Conservation (phyloP, 2,113 vertebrate genomes). For the Barnardius zonarius region DNA sequence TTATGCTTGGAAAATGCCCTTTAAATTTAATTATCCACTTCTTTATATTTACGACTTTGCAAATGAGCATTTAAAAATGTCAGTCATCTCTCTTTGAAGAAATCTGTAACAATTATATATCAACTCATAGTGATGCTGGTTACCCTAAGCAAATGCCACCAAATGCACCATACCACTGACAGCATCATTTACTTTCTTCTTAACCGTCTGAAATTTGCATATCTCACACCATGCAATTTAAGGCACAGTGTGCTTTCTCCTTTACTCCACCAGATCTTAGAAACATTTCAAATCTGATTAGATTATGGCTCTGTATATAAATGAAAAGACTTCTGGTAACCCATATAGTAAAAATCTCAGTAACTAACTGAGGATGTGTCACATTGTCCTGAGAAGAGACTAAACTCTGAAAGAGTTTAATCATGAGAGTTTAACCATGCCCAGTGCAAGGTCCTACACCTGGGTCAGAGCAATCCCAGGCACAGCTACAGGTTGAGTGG, state of each 20-base stretch:
- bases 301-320: not conserved
- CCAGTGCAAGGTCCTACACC: not conserved
- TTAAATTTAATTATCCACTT: constrained; percentile 37
- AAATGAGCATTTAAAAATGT: constrained; percentile 12
- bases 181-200: not conserved
- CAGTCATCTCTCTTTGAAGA: not conserved
- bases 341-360: not conserved
- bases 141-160: not conserved
- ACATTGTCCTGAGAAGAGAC: not conserved
- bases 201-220: not conserved
- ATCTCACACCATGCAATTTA: not conserved
- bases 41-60: not conserved
- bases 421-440: not conserved
- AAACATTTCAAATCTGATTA: not conserved
- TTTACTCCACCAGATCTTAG: not conserved
- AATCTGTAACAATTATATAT: not conserved
- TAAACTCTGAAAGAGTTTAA: too few relatives aligned
- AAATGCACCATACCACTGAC: not conserved
- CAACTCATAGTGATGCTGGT: not conserved
- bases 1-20: not conserved
- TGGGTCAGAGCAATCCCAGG: not conserved
- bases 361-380: not conserved
- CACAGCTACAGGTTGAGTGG: not conserved
- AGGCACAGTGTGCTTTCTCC: not conserved
- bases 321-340: not conserved